Base-by-base conservation (phyloP, 2,888 invertebrate species). In the Drosophila imparisetae region DNA sequence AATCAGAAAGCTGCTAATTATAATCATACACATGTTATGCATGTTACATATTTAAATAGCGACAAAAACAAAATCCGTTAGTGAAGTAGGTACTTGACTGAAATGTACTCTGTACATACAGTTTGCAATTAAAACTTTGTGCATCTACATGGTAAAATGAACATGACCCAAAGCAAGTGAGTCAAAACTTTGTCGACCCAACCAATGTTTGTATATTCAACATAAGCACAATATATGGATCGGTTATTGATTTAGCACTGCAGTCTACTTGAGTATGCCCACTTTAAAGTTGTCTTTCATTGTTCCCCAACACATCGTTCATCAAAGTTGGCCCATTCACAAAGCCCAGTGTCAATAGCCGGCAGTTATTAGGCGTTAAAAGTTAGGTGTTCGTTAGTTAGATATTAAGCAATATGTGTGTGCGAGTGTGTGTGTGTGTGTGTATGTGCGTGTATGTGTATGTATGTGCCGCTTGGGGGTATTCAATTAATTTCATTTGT, bases 401-500 rank as follows among this genome's bases (percentile, higher is more conserved):
- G 66, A 57, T 66, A 69, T 74, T 82, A 58, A 62, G 64, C 29
- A 70, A 62, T 27, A 57, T 24, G 45, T 45, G 15, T 45, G 45
- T 50, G 62, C 48, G 52, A 15, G 30, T 21, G 18, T 2, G 1
- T 34, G 42, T 30, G 76, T 66, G 65, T 67, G 70, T 60, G 50
- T 53, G 34, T 29, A 29, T 29, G 62, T 49, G 57, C 58, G 49
- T 24, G 57, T 42, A 18, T 10, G 63, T 48, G 38, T 36, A 53
- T 42, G 61, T 60, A 68, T 63, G 52, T 54, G 27, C 38, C 60
- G 73, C 80, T 72, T 58, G 75, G 69, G 79, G 85, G 68, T 55
- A 74, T 75, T 79, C 83, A 87, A 81, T 86, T 86, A 87, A 86
- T 86, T 86, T 87, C 79, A 87, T 85, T 85, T 87, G 72, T 76